Conservation (phyloP, 2,888 invertebrate genomes). For the Melanargia galathea region DNA sequence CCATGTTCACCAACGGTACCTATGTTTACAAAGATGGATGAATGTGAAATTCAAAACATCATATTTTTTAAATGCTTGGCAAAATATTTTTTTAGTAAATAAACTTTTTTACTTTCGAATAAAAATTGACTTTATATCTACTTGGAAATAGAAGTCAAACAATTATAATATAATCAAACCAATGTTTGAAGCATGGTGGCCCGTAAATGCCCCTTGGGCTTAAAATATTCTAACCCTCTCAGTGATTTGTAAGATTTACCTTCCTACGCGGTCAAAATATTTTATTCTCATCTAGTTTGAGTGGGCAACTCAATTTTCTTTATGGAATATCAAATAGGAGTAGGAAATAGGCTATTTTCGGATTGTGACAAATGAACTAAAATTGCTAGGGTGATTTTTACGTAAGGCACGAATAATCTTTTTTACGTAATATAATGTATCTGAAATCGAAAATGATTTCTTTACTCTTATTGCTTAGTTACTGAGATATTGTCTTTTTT, state of each 20-base stretch:
- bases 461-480: no score
- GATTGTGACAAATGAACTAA: background rate
- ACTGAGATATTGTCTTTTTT: no score
- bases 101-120: no score
- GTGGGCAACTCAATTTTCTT: slow-evolving; percentile 33
- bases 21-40: no score
- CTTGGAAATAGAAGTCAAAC: no score
- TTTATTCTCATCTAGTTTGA: slow-evolving; percentile 28
- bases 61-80: no score
- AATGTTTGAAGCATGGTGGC: background rate
- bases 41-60: no score
- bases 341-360: slow-evolving; percentile 6
- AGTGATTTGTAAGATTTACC: slow-evolving; percentile 39
- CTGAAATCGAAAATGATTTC: background rate
- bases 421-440: background rate
- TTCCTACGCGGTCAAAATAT: slow-evolving; percentile 29
- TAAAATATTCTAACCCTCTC: slow-evolving; percentile 34
- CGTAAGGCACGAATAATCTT: background rate
- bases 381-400: background rate
- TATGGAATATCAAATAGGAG: slow-evolving; percentile 34
- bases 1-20: no score
- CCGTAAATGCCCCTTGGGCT: slow-evolving; percentile 28
- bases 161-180: background rate
- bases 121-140: no score
- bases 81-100: no score